Evolutionary conservation across 2,113 vertebrate species (phyloP).

Genomic region (Ibidorhyncha struthersii): DNA sequence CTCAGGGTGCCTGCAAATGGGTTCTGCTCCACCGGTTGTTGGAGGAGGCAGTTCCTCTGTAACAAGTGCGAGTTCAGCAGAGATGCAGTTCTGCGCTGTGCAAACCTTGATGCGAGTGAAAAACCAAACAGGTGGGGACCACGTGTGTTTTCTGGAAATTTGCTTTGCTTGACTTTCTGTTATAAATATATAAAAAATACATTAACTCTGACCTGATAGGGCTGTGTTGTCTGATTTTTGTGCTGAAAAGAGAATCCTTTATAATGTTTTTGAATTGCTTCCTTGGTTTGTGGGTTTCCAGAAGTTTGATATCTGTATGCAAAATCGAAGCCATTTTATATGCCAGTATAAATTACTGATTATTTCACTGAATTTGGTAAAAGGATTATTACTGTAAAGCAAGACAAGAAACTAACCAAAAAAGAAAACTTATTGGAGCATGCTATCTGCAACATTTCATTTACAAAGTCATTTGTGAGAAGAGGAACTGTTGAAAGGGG

Average conservation of each 20-base stretch:
- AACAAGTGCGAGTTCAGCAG: accelerated
- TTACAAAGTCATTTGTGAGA: neutral
- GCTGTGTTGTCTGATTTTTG: neutral
- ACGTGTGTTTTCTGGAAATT: neutral
- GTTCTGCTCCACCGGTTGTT: neutral
- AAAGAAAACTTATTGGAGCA: neutral
- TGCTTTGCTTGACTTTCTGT: neutral
- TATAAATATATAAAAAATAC: neutral
- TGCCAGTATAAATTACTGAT: neutral
- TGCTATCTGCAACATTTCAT: neutral
- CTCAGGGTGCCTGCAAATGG: neutral
- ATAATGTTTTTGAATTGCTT: neutral
- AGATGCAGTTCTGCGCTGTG: neutral
- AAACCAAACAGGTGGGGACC: neutral
- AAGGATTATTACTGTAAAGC: neutral
- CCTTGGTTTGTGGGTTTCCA: neutral
- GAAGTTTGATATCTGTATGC: neutral
- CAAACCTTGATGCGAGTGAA: neutral
- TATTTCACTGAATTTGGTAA: neutral
- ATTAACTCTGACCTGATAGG: neutral
- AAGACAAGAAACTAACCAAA: neutral
- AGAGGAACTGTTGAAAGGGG: neutral
- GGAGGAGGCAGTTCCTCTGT: neutral
- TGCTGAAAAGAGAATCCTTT: neutral
- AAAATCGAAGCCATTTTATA: neutral